Evolutionary conservation across 2,797 vertebrate species (phyloP).

Genomic region (Manis pentadactyla): DNA sequence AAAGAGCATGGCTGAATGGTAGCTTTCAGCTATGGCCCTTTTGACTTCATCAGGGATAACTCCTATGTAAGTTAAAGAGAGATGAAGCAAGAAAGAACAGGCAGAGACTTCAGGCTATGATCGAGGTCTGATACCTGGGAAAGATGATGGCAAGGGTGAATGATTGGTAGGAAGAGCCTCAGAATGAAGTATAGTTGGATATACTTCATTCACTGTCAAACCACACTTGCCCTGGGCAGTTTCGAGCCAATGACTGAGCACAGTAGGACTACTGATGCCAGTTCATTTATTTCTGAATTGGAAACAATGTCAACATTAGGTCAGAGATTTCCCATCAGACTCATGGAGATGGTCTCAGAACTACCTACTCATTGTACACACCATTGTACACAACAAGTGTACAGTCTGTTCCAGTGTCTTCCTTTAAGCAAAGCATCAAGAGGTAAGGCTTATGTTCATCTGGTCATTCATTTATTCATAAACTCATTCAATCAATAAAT

Average conservation of each 20-base stretch:
- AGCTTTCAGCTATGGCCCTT: background rate
- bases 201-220: background rate
- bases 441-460: background rate
- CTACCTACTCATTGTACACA: background rate
- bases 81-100: background rate
- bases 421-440: background rate
- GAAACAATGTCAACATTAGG: rapidly evolving
- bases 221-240: too few relatives aligned
- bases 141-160: background rate
- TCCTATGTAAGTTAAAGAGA: background rate
- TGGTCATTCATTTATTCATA: background rate
- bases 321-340: background rate
- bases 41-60: background rate
- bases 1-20: background rate
- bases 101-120: background rate
- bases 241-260: background rate
- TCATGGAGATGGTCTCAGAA: background rate
- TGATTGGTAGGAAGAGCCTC: background rate
- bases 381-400: background rate
- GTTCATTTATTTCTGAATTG: background rate
- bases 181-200: background rate
- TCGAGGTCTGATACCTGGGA: background rate
- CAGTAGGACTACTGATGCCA: too few relatives aligned
- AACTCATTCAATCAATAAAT: background rate
- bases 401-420: background rate